Percentiles rank a stretch among this genome's conserved stretches.
phyloP scores from a whole-genome alignment of 2,113 vertebrate genomes.

The Gallinago undulata region DNA sequence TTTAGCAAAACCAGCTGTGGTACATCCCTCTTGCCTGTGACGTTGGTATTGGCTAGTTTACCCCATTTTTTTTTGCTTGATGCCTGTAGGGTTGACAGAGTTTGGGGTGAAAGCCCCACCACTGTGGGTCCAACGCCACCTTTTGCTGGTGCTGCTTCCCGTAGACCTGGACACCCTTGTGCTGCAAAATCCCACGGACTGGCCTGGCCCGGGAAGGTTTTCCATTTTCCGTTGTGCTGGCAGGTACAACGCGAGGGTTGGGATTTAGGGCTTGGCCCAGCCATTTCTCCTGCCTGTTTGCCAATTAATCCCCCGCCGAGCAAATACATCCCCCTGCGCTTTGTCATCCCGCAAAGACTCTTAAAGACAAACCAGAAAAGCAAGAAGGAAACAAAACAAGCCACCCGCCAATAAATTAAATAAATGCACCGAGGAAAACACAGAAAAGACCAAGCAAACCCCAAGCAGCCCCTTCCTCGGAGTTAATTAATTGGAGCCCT shows the following conservation, averaged over 20 bases:
- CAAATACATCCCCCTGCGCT: neutral
- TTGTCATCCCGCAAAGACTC: neutral
- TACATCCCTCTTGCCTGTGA: rapidly evolving
- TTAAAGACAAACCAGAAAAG: conserved; percentile 17
- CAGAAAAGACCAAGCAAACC: neutral
- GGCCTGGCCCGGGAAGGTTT: neutral
- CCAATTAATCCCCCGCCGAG: conserved; percentile 24
- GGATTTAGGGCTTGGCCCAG: conserved; percentile 28
- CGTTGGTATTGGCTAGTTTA: rapidly evolving
- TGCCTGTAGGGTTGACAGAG: neutral
- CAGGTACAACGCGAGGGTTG: neutral
- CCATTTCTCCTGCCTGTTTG: conserved; percentile 1
- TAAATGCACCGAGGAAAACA: conserved; percentile 31
- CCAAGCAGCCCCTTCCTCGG: conserved; percentile 49
- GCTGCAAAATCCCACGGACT: neutral
- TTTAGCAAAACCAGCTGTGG: rapidly evolving
- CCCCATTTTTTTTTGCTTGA: neutral
- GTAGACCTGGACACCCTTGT: neutral
- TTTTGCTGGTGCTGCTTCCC: neutral
- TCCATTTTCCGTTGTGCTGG: neutral
- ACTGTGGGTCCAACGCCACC: neutral
- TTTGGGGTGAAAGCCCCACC: neutral
- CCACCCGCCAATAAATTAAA: conserved; percentile 56
- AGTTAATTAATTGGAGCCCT: conserved; percentile 78
- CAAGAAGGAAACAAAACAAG: neutral